Evolutionary conservation across 2,113 vertebrate genomes (phyloP), one percentile per base, ranked within the genome.

Genomic region (Glaucomys volans): DNA sequence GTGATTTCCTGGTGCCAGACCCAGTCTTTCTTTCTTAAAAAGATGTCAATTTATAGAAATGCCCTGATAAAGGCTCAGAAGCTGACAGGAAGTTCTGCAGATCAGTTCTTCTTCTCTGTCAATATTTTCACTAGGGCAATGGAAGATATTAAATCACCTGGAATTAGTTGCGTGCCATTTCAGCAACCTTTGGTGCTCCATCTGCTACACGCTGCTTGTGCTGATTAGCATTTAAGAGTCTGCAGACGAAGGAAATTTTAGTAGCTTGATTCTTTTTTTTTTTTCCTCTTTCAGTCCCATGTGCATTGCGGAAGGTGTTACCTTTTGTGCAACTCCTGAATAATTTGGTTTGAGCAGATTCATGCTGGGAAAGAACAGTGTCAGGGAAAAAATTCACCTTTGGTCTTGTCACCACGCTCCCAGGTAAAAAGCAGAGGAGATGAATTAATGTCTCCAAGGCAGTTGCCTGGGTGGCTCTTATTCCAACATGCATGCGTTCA

Each of bases 221-320:
- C 72, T 94, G 88, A 84, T 94, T 59, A 92, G 80, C 76, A 35
- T 90, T 90, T 80, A 75, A 84, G 91, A 94, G 72, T 92, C 75
- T 95, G 71, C 95, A 92, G 69, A 85, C 22, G 35, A 79, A 87
- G 90, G 64, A 24, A 44, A 77, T 74, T 95, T 96, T n/a, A 84
- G 75, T 69, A 75, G 67, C 57, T 82, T 81, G 93, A 52, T 44
- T 40, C 22, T 28, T 4, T 17, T 14, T 5, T 0, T 1, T 13
- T 16, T 0, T 10, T 6, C 2, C 40, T 76, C n/a, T n/a, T n/a
- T 91, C 8, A 42, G 47, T 52, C 64, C 90, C 71, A 4, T 50
- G 69, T 88, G 59, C 75, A n/a, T 18, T 59, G 4, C 47, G 54
- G 72, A 77, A 83, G 69, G 26, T 79, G 52, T 67, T 92, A 44